Evolutionary conservation across 2,113 vertebrate species (phyloP), one percentile per base, ranked within the genome.

Genomic region (Oenanthe melanoleuca): DNA sequence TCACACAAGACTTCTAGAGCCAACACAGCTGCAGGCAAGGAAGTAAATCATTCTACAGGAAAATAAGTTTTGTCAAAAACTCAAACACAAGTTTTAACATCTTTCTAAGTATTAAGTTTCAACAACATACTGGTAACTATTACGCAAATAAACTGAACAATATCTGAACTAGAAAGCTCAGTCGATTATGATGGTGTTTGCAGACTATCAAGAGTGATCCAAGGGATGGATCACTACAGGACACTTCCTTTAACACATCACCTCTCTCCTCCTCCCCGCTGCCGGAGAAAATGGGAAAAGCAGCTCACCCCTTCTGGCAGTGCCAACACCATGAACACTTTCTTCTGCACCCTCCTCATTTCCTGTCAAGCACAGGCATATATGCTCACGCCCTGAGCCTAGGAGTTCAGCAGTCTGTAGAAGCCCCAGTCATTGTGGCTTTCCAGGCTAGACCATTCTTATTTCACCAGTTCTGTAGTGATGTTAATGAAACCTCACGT

Each of bases 11-110:
- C 52, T 34, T 60, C 53, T 74, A 70, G 24, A 77, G 34, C 28
- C 64, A 92, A 63, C 50, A 88, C 33, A 95, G 80, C 85, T 72
- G 74, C 71, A 80, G 49, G n/a, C 72, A 91, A 91, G 34, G 77
- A 81, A 83, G 9, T 15, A 18, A 70, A 19, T 19, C 3, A 19
- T 26, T 83, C 52, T 40, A 81, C 31, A 64, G 65, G 34, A 86
- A 94, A 64, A 14, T 7, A 74, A 0, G 8, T 70, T 84, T 80
- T 6, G 3, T 56, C 65, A 59, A 83, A 77, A 82, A 64, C 11
- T 56, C 19, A 63, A 80, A 70, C 8, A 21, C 3, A 31, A 69
- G 38, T 71, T 86, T 73, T 37, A 74, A 37, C 1, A 2, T 47
- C 33, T 90, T 92, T 44, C 67, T 24, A 91, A 87, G 33, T 13